Evolutionary conservation across 2,797 vertebrate genomes (phyloP).

Genomic region (Spinus pinus): DNA sequence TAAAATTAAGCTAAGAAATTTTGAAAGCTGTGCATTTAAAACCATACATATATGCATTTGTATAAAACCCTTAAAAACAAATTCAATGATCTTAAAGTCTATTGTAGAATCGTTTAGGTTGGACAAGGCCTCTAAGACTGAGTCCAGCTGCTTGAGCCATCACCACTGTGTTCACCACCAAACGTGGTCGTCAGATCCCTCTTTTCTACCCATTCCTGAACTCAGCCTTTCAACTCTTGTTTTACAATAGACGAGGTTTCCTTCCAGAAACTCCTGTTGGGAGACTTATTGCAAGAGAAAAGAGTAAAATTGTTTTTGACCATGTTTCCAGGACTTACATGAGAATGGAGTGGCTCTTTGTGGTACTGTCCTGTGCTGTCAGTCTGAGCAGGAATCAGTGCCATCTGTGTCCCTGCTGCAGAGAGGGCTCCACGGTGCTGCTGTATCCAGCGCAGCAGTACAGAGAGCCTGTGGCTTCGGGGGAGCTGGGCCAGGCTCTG

Average conservation of each 20-base stretch:
- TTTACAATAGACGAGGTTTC: not conserved
- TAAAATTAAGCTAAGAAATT: not conserved
- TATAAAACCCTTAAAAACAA: not conserved
- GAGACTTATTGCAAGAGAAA: not conserved
- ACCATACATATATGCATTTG: not conserved
- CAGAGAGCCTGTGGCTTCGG: not conserved
- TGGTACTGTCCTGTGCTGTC: not conserved
- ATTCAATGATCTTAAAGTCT: not conserved
- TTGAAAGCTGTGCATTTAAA: not conserved
- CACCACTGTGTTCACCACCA: not conserved
- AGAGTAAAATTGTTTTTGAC: not conserved
- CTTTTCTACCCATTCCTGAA: not conserved
- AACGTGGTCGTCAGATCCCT: not conserved
- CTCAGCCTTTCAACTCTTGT: not conserved
- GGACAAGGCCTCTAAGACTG: not conserved
- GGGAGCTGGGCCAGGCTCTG: not conserved
- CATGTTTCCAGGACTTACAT: fast-evolving
- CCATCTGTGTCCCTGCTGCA: not conserved
- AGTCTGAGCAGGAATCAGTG: fast-evolving
- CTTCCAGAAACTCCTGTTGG: not conserved
- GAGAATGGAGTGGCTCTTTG: not conserved
- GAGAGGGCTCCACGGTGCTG: not conserved
- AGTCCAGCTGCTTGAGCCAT: not conserved
- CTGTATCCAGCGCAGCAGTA: not conserved
- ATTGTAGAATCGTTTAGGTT: not conserved